Conservation (phyloP, 92 coral and sea anemone genomes). For the Parazoanthus darwini region DNA sequence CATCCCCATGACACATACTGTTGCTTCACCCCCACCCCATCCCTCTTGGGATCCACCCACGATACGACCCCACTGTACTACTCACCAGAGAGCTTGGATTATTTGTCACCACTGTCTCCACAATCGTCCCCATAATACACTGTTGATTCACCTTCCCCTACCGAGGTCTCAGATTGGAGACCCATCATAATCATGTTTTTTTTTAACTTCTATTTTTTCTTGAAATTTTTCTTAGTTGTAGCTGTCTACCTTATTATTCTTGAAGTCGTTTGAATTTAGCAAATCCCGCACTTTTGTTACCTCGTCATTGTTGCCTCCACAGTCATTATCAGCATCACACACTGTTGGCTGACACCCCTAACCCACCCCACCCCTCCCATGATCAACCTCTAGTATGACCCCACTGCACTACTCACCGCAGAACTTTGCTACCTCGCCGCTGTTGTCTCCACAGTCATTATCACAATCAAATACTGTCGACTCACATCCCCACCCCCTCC, state of each 20-base stretch:
- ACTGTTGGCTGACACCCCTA: too few species aligned
- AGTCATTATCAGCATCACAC: too few species aligned
- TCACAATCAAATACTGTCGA: conserved; percentile 68
- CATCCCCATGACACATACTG: conserved; percentile 70
- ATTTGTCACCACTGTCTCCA: conserved; percentile 80
- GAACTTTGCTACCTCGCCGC: conserved; percentile 66
- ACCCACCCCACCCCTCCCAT: background rate
- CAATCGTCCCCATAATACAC: conserved; percentile 84
- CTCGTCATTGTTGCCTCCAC: too few species aligned
- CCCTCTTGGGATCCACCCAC: background rate
- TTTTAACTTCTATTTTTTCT: too few species aligned
- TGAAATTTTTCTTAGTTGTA: too few species aligned
- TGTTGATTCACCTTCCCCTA: too few species aligned
- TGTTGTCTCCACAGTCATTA: conserved; percentile 82
- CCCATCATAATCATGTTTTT: too few species aligned
- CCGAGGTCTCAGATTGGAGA: too few species aligned
- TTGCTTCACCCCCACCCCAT: background rate
- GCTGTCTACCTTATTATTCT: too few species aligned
- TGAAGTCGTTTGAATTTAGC: too few species aligned
- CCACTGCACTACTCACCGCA: background rate
- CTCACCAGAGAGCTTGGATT: conserved; percentile 35
- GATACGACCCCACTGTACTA: background rate
- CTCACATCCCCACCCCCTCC: too few species aligned
- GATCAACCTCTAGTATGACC: background rate
- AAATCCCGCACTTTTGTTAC: too few species aligned